A percentile compares a stretch with the other conserved stretches of the same genome.
These are phyloP conservation scores for Solea solea DNA, from an alignment of 2,113 vertebrate genomes.

Conservation along the genomic window DNA sequence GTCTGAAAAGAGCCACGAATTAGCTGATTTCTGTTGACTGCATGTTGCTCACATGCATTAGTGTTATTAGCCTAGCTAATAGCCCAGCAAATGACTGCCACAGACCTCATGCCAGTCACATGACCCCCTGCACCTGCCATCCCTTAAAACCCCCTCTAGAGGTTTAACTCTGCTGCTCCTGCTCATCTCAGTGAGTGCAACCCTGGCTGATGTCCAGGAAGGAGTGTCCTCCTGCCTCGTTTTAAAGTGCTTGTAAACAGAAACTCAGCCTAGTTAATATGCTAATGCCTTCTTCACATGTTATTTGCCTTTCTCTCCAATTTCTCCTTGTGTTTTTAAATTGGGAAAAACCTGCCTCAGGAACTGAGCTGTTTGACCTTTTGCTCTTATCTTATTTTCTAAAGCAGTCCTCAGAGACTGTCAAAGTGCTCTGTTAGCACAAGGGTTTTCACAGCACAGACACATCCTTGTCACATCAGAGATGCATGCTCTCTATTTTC, in stretches of 20 bases:
- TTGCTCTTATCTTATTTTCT: conserved; percentile 25
- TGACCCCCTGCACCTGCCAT: conserved; percentile 21
- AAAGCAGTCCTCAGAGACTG: conserved; percentile 3
- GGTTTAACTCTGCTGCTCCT: conserved; percentile 46
- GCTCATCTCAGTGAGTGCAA: conserved; percentile 73
- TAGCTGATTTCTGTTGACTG: conserved; percentile 47
- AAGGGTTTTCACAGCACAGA: conserved; percentile 16
- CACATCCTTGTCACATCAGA: conserved; percentile 13
- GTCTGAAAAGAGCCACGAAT: conserved; percentile 40
- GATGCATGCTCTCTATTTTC: neutral
- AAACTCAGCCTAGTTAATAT: conserved; percentile 71
- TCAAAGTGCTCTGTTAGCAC: conserved; percentile 13
- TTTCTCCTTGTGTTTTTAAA: conserved; percentile 2
- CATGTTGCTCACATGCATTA: conserved; percentile 57
- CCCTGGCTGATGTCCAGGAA: conserved; percentile 62
- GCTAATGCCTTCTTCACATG: conserved; percentile 62
- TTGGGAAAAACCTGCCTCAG: neutral
- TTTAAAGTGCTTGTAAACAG: conserved; percentile 52
- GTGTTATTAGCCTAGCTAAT: conserved; percentile 55
- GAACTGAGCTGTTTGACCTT: conserved; percentile 27
- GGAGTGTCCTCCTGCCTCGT: conserved; percentile 19
- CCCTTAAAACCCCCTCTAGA: conserved; percentile 31
- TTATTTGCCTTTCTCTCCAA: conserved; percentile 16
- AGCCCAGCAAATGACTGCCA: conserved; percentile 49
- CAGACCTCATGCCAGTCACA: conserved; percentile 30